phyloP scores from a whole-genome alignment of 2,797 vertebrate genomes.

The Gambelia wislizenii region DNA sequence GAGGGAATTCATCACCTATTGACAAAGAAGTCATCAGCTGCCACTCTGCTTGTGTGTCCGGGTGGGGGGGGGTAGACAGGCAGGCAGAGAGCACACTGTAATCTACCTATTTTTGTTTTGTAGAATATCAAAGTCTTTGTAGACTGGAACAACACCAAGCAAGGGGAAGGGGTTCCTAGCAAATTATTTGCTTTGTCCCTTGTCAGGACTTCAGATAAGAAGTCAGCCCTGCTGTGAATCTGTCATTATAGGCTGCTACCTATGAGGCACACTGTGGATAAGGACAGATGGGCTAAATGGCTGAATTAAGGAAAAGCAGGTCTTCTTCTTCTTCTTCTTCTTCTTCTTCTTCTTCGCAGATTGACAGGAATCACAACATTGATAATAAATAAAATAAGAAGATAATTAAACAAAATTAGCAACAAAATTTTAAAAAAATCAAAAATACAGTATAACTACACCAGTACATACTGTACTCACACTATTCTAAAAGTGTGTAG shows the following conservation, averaged over 20 bases:
- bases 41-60: too few species aligned
- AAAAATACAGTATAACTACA: background rate
- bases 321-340: too few species aligned
- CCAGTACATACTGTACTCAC: too few species aligned
- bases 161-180: conserved; percentile 9
- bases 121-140: too few species aligned
- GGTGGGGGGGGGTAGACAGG: too few species aligned
- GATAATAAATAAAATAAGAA: background rate
- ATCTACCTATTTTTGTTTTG: too few species aligned
- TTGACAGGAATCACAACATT: conserved; percentile 55
- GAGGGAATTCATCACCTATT: too few species aligned
- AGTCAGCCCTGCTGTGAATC: conserved; percentile 51
- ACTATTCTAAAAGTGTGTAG: too few species aligned
- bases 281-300: conserved; percentile 55
- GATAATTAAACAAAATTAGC: background rate
- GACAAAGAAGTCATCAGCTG: too few species aligned
- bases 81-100: too few species aligned
- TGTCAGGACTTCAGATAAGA: conserved; percentile 28
- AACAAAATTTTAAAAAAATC: too few species aligned
- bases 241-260: conserved; percentile 48
- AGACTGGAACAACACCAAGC: conserved; percentile 27
- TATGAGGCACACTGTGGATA: conserved; percentile 61
- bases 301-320: conserved; percentile 56
- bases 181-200: conserved; percentile 36
- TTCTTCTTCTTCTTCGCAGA: conserved; percentile 50